Conservation (phyloP, 2,113 vertebrate genomes). For the Hippocampus comes region DNA sequence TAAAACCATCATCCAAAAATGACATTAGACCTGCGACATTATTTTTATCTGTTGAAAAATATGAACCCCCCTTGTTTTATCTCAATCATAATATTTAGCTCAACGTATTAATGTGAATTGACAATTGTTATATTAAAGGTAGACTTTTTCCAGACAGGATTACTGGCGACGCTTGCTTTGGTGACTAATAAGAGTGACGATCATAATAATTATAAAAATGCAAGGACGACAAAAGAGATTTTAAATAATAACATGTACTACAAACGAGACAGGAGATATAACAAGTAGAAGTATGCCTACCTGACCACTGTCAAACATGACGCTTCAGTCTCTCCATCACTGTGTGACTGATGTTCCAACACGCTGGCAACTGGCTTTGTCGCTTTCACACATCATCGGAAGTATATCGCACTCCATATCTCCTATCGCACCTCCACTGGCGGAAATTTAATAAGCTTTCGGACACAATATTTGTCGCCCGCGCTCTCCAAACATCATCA, state of each 20-base stretch:
- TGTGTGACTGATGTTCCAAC: not conserved
- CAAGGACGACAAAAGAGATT: not conserved
- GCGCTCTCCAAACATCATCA: slow-evolving; percentile 65
- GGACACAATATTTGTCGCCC: slow-evolving; percentile 19
- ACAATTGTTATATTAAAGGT: too few relatives aligned
- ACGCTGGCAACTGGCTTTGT: not conserved
- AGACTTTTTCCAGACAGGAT: too few relatives aligned
- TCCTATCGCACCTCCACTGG: not conserved
- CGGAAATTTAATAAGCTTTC: slow-evolving; percentile 69
- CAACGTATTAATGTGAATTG: too few relatives aligned
- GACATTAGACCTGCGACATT: too few relatives aligned
- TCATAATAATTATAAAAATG: not conserved
- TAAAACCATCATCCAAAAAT: not conserved
- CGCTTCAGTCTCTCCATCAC: slow-evolving; percentile 24
- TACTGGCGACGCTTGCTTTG: too few relatives aligned
- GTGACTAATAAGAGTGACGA: too few relatives aligned
- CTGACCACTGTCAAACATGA: slow-evolving; percentile 35
- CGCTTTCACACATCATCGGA: slow-evolving; percentile 6
- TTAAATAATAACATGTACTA: not conserved
- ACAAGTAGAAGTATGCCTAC: not conserved
- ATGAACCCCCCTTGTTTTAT: too few relatives aligned
- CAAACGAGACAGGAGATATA: not conserved
- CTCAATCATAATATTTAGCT: too few relatives aligned
- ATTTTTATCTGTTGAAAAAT: too few relatives aligned
- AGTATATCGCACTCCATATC: not conserved